Evolutionary conservation across 2,888 invertebrate species (phyloP).

Genomic region (Hirtodrosophila cameraria): DNA sequence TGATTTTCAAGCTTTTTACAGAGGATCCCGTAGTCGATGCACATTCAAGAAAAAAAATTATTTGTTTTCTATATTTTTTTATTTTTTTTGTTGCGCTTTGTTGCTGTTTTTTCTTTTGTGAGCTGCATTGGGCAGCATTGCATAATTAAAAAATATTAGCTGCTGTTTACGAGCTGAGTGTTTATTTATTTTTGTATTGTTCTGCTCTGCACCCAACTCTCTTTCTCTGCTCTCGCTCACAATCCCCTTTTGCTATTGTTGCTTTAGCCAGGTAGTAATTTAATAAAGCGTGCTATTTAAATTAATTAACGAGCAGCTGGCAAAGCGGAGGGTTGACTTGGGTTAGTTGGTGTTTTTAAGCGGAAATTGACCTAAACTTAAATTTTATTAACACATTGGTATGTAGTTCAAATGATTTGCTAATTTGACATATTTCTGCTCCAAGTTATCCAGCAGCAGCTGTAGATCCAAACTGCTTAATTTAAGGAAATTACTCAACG

Average conservation of each 20-base stretch:
- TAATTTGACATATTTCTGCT: constrained; percentile 7
- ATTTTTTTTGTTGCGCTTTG: constrained; percentile 2
- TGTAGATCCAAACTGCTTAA: background rate
- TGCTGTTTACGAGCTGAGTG: constrained; percentile 59
- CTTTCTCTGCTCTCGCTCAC: too few relatives aligned
- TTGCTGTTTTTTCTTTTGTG: constrained; percentile 9
- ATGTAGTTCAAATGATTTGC: background rate
- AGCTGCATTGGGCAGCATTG: constrained; percentile 47
- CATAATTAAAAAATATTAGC: constrained; percentile 72
- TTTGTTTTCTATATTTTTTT: constrained; percentile 1
- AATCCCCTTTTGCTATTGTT: constrained; percentile 8
- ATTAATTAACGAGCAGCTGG: constrained; percentile 51
- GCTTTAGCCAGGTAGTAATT: constrained; percentile 31
- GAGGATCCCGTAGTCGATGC: too few relatives aligned
- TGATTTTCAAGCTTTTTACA: too few relatives aligned
- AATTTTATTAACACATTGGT: background rate
- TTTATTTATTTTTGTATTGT: constrained; percentile 46
- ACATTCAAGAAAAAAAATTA: too few relatives aligned
- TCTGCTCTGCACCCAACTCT: background rate
- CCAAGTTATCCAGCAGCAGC: constrained; percentile 1
- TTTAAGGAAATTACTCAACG: background rate
- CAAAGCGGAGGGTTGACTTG: background rate
- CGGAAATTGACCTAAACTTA: too few relatives aligned
- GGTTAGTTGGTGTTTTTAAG: too few relatives aligned
- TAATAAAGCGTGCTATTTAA: constrained; percentile 51